These are phyloP conservation scores for Mycteria americana DNA, from an alignment of 2,797 vertebrate species.

Conservation along the genomic window DNA sequence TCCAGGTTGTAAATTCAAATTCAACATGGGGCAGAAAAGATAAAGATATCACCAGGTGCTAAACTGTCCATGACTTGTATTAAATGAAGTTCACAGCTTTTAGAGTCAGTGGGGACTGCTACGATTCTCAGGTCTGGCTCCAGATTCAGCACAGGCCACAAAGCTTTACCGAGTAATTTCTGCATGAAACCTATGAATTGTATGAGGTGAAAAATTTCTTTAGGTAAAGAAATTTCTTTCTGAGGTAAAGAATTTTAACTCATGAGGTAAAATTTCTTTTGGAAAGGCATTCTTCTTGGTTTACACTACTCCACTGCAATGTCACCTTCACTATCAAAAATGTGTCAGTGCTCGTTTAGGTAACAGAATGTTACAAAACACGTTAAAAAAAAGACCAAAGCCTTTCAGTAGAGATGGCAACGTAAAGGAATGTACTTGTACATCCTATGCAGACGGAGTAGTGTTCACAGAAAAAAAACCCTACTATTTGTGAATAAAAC, in stretches of 20 bases:
- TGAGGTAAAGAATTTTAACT: no score
- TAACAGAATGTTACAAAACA: not conserved
- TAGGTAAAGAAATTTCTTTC: not conserved
- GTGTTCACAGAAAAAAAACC: not conserved
- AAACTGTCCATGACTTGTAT: not conserved
- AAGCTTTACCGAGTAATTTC: not conserved
- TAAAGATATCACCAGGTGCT: not conserved
- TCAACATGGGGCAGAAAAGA: not conserved
- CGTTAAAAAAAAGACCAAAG: not conserved
- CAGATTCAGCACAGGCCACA: not conserved
- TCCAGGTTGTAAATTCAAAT: not conserved
- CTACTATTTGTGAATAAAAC: not conserved
- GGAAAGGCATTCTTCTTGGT: not conserved
- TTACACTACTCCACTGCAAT: not conserved
- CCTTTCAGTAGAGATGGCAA: not conserved
- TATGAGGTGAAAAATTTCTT: not conserved
- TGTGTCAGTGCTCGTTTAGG: not conserved
- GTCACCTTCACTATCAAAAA: not conserved
- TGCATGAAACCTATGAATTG: not conserved
- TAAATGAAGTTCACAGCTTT: not conserved
- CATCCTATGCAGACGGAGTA: not conserved
- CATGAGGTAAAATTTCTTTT: not conserved
- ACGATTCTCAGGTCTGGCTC: not conserved
- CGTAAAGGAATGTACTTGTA: not conserved
- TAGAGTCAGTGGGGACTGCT: not conserved